phyloP scores from a whole-genome alignment of 2,888 invertebrate genomes.

The Tetragonula carbonaria region DNA sequence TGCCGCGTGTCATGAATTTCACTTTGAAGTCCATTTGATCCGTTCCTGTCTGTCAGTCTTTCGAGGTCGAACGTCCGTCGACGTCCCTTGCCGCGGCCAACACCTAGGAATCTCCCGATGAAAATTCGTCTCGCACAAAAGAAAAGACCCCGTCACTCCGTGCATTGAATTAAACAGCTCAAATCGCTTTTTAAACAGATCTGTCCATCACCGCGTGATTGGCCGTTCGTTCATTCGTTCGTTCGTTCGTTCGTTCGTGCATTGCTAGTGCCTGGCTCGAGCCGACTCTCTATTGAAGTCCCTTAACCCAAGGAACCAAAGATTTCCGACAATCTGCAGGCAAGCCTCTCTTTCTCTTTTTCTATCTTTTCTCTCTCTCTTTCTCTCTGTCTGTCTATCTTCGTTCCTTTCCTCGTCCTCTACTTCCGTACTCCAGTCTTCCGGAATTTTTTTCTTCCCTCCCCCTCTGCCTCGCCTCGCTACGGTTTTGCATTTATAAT shows the following conservation, averaged over 20 bases:
- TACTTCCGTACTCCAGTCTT: slow-evolving; percentile 7
- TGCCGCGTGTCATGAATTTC: slow-evolving; percentile 48
- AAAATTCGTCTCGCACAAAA: slow-evolving; percentile 53
- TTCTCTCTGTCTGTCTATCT: not conserved
- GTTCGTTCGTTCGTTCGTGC: slow-evolving; percentile 52
- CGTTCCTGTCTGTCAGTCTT: slow-evolving; percentile 41
- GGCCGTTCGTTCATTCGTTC: slow-evolving; percentile 24
- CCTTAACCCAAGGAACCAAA: slow-evolving; percentile 53
- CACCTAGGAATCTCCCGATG: slow-evolving; percentile 23
- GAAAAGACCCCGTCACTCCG: slow-evolving; percentile 53
- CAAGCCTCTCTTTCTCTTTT: not conserved
- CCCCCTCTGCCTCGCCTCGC: not conserved
- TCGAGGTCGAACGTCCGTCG: slow-evolving; percentile 34
- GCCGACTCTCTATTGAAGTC: slow-evolving; percentile 56
- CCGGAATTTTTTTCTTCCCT: slow-evolving; percentile 27
- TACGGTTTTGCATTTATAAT: slow-evolving; percentile 33
- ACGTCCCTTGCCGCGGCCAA: slow-evolving; percentile 30
- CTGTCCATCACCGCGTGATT: slow-evolving; percentile 55
- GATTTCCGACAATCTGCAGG: slow-evolving; percentile 34
- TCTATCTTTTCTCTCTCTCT: not conserved
- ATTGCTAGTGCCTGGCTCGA: slow-evolving; percentile 56
- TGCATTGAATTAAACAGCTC: slow-evolving; percentile 44
- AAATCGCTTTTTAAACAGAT: slow-evolving; percentile 33
- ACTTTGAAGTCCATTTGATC: slow-evolving; percentile 59
- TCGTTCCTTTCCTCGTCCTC: slow-evolving; percentile 19